Percentiles rank a stretch among this genome's conserved stretches.
phyloP scores from a whole-genome alignment of 2,113 vertebrate genomes.

The Reinhardtius hippoglossoides region DNA sequence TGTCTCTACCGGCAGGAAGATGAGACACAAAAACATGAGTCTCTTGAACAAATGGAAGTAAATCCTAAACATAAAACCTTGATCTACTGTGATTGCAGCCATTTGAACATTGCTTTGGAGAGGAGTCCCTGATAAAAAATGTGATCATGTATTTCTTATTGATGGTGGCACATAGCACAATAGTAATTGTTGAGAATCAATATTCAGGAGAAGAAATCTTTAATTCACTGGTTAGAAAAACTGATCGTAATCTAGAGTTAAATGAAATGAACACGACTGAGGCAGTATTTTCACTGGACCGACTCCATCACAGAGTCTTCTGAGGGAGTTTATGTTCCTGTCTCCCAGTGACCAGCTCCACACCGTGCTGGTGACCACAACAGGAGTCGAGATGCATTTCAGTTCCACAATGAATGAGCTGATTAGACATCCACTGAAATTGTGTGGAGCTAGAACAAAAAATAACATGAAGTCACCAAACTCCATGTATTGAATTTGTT shows the following conservation, averaged over 20 bases:
- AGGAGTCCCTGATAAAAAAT: not conserved
- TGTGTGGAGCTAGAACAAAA: not conserved
- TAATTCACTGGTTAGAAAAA: not conserved
- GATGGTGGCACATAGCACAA: not conserved
- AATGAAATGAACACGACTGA: not conserved
- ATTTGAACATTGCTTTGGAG: not conserved
- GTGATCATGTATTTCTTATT: not conserved
- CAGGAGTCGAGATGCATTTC: not conserved
- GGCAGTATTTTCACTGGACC: not conserved
- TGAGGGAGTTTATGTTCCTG: too few relatives aligned
- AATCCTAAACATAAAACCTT: conserved; percentile 8
- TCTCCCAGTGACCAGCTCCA: not conserved
- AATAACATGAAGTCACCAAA: not conserved
- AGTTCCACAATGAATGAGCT: not conserved
- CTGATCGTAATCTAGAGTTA: not conserved
- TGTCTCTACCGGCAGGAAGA: conserved; percentile 21
- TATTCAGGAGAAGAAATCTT: not conserved
- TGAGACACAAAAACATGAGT: conserved; percentile 14
- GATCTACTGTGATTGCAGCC: not conserved
- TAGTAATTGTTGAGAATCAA: conserved; percentile 1
- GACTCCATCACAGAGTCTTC: not conserved
- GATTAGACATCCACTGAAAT: not conserved
- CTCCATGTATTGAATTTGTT: not conserved
- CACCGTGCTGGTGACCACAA: not conserved
- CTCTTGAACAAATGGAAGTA: not conserved